Percentiles rank a stretch among this genome's conserved stretches.
phyloP scores from a whole-genome alignment of 1,140 invertebrate genomes.

The Odontomachus brunneus region DNA sequence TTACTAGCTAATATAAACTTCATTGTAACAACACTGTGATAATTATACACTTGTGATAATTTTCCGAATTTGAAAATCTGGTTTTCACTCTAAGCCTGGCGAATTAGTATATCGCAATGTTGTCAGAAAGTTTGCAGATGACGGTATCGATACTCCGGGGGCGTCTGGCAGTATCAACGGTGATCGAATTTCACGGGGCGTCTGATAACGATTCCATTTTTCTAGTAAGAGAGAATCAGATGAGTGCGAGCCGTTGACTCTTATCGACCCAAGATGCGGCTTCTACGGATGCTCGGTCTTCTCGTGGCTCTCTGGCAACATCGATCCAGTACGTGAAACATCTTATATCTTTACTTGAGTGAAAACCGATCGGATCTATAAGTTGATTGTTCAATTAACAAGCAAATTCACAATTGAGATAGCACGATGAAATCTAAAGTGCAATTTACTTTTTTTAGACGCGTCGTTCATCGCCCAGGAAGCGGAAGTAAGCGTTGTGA shows the following conservation, averaged over 20 bases:
- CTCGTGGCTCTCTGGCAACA: constrained; percentile 19
- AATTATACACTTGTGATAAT: too few species aligned
- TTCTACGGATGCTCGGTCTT: constrained; percentile 47
- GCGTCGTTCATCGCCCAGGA: background rate
- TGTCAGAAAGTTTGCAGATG: background rate
- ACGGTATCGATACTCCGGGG: constrained; percentile 33
- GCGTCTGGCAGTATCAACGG: constrained; percentile 61
- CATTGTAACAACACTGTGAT: background rate
- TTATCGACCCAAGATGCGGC: constrained; percentile 61
- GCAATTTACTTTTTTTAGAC: background rate
- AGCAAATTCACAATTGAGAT: background rate
- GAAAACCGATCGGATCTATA: background rate
- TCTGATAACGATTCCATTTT: constrained; percentile 42
- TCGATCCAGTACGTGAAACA: constrained; percentile 57
- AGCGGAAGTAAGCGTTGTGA: background rate
- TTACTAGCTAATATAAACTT: background rate
- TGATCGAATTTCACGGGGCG: constrained; percentile 63
- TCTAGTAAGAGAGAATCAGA: constrained; percentile 52
- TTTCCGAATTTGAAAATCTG: too few species aligned
- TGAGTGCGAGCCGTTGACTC: constrained; percentile 47
- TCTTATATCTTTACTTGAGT: background rate
- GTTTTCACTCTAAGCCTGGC: too few species aligned
- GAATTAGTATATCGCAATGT: background rate
- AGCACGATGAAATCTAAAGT: background rate
- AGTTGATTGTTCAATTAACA: background rate